A percentile compares a stretch with the other conserved stretches of the same genome.
These are phyloP conservation scores for Sycobia sp. DNA, from an alignment of 1,140 invertebrate genomes.

Conservation along the genomic window DNA sequence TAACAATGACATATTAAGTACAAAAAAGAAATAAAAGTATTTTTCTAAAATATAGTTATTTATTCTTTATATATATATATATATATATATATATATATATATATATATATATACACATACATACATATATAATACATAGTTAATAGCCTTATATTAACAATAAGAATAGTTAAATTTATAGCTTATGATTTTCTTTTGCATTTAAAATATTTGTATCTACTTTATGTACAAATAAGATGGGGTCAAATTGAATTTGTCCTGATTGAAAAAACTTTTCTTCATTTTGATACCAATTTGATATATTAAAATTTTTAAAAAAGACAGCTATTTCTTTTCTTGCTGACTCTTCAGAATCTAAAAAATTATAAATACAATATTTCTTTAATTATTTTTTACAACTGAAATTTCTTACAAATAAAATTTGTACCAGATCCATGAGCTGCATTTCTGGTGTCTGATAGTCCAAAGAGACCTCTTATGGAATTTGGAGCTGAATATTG, in stretches of 20 bases:
- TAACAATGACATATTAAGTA: conserved; percentile 26
- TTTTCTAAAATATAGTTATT: conserved; percentile 37
- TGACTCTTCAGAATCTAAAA: conserved; percentile 78
- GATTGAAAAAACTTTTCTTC: conserved; percentile 59
- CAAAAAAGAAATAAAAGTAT: conserved; percentile 40
- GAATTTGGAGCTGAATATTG: conserved; percentile 77
- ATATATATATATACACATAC: no score
- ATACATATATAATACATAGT: background rate
- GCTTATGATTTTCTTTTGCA: background rate
- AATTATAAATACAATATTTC: conserved; percentile 23
- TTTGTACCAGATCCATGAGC: conserved; percentile 83
- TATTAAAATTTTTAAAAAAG: conserved; percentile 81
- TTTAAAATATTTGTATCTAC: conserved; percentile 40
- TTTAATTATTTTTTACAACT: background rate
- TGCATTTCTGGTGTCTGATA: conserved; percentile 91
- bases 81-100: no score
- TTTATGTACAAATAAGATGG: conserved; percentile 54
- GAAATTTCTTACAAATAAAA: no score
- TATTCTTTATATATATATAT: conserved; percentile 25
- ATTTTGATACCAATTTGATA: conserved; percentile 63
- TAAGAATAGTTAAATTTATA: conserved; percentile 27
- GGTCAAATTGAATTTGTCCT: conserved; percentile 53
- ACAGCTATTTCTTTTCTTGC: conserved; percentile 78
- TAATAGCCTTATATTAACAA: no score
- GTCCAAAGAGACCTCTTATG: conserved; percentile 81